Base-by-base conservation (phyloP, 2,888 invertebrate species). In the Callimorpha dominula region DNA sequence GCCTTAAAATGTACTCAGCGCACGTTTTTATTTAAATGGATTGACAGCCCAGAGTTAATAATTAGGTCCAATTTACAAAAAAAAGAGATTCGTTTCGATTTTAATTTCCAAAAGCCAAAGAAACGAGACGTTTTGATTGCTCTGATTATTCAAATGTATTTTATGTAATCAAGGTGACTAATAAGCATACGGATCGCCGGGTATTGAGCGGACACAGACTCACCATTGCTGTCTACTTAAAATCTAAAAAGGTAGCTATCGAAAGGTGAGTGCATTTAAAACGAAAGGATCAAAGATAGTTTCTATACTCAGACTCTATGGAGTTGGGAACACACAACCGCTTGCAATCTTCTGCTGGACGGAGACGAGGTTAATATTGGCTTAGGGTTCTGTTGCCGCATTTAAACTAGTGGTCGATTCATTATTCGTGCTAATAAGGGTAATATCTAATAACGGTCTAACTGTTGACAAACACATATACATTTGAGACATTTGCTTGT, bases 11-110 rank as follows among this genome's bases (percentile, higher is more conserved):
- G 64, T 54, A 64, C 46, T 12, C 64, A 14, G 68, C 68, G 49
- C 70, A 75, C 63, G 57, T 76, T 80, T 81, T 82, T 75, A 64
- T 64, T 52, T 75, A 65, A 78, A 76, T 50, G 60, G 60, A 68
- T 70, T 50, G 54, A 71, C 77, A 74, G 81, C 71, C 75, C 74
- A 60, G 46, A 31, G 65, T 68, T 72, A 70, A 63, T 74, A 78
- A 78, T 75, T 73, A 74, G 67, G 65, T 65, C 81, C 70, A 70
- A 75, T 76, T 31, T 31, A 31, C 31, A 31, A 46, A 69, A 42
- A 68, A 43, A 64, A 64, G 65, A 75, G 65, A 75, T 17, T 52
- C 12, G 57, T 74, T 73, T 49, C 31, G 43, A 20, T 66, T 66
- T 42, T 15, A 9, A 66, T 40, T 49, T 15, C 7, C 4, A 52